phyloP scores from a whole-genome alignment of 2,797 vertebrate genomes.

The Ctenopoma multispine region DNA sequence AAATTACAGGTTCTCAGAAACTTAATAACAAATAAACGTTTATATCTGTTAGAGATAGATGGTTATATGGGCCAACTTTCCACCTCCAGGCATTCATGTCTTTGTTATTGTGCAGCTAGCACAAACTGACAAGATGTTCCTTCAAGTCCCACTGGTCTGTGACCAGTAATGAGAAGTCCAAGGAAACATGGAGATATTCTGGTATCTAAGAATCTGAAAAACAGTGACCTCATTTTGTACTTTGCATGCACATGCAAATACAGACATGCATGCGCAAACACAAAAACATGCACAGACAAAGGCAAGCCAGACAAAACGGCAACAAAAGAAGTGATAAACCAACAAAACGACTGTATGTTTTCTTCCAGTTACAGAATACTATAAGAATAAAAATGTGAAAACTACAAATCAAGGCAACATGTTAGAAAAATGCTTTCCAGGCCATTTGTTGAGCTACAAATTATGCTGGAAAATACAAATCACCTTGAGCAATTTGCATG shows the following conservation, averaged over 20 bases:
- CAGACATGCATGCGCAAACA: constrained; percentile 1
- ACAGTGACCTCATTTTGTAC: constrained; percentile 49
- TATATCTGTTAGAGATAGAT: constrained; percentile 27
- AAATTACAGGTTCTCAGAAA: constrained; percentile 26
- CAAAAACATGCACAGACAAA: constrained; percentile 36
- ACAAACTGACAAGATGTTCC: constrained; percentile 41
- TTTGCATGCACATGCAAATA: constrained; percentile 2
- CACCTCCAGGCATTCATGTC: constrained; percentile 5
- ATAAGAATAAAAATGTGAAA: constrained; percentile 17
- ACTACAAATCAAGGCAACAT: constrained; percentile 16
- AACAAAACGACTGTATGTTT: neutral
- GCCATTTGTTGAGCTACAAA: constrained; percentile 46
- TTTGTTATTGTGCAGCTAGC: constrained; percentile 28
- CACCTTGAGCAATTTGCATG: constrained; percentile 57
- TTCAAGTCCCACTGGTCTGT: constrained; percentile 40
- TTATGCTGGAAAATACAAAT: constrained; percentile 58
- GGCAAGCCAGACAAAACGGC: constrained; percentile 23
- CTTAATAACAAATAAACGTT: constrained; percentile 9
- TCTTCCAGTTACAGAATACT: constrained; percentile 25
- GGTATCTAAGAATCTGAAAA: constrained; percentile 44
- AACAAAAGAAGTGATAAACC: constrained; percentile 38
- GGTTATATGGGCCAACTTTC: constrained; percentile 7
- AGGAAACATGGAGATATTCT: constrained; percentile 48
- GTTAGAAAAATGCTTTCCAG: constrained; percentile 9
- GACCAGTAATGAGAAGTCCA: constrained; percentile 57